These are phyloP conservation scores for Parotia lawesii DNA, from an alignment of 2,113 vertebrate species.

Conservation along the genomic window DNA sequence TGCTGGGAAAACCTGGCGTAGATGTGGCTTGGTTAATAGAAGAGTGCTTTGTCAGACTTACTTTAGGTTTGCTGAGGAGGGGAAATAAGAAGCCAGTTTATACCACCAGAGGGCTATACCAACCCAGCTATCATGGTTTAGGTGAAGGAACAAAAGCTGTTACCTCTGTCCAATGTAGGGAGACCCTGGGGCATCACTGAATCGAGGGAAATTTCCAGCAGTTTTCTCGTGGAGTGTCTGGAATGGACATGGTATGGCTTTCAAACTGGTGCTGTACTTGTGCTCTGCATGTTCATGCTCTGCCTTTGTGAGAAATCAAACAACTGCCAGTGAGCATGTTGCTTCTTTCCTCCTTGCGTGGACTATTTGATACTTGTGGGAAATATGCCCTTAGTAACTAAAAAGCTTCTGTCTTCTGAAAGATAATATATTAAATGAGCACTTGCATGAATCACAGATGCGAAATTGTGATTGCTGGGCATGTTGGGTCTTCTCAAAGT, in stretches of 20 bases:
- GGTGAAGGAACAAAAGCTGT: background rate
- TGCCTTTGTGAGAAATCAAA: background rate
- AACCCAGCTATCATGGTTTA: background rate
- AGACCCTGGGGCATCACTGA: background rate
- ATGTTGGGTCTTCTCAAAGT: slow-evolving; percentile 14
- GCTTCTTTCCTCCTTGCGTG: background rate
- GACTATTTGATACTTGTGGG: background rate
- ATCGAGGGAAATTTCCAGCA: background rate
- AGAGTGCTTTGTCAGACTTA: background rate
- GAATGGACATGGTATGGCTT: background rate
- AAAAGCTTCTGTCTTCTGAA: background rate
- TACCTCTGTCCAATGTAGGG: background rate
- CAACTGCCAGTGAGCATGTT: background rate
- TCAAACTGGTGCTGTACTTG: background rate
- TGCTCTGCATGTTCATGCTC: background rate
- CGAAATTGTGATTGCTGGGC: background rate
- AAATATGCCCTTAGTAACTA: background rate
- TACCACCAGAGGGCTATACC: slow-evolving; percentile 15
- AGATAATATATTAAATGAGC: background rate
- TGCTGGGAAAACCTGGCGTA: background rate
- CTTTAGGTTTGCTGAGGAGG: background rate
- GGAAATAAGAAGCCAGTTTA: background rate
- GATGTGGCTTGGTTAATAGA: background rate
- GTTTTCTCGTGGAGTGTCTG: background rate
- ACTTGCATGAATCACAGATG: slow-evolving; percentile 14